phyloP scores from a whole-genome alignment of 1,140 invertebrate genomes.

The Hirudo medicinalis region DNA sequence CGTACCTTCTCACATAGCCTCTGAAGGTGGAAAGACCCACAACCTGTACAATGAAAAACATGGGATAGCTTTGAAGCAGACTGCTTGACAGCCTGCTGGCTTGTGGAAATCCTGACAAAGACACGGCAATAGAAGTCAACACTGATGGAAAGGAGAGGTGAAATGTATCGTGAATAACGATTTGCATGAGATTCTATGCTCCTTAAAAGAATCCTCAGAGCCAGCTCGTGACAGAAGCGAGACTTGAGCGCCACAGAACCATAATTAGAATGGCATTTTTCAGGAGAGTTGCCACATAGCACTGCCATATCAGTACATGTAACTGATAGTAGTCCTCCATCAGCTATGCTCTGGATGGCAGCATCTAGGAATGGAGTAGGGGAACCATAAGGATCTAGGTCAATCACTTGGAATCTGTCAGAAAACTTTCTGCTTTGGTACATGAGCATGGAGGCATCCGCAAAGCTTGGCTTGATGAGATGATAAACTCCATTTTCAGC shows the following conservation, averaged over 20 bases:
- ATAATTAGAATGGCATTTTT: slow-evolving; percentile 88
- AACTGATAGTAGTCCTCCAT: slow-evolving; percentile 58
- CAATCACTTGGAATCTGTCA: slow-evolving; percentile 74
- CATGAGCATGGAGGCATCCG: slow-evolving; percentile 38
- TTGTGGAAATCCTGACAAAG: slow-evolving; percentile 70
- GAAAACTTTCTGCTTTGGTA: slow-evolving; percentile 52
- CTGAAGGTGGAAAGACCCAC: slow-evolving; percentile 62
- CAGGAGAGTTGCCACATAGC: slow-evolving; percentile 81
- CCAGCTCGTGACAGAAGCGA: slow-evolving; percentile 90
- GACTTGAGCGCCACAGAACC: slow-evolving; percentile 72
- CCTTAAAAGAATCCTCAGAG: slow-evolving; percentile 77
- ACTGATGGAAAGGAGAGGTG: slow-evolving; percentile 76
- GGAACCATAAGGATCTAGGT: slow-evolving; percentile 94
- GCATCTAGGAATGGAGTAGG: slow-evolving; percentile 82
- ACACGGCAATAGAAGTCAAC: slow-evolving; percentile 94
- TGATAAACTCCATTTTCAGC: slow-evolving; percentile 60
- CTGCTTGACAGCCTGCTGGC: slow-evolving; percentile 68
- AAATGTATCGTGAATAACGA: slow-evolving; percentile 79
- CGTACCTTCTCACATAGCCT: slow-evolving; percentile 52
- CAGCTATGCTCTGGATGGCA: slow-evolving; percentile 54
- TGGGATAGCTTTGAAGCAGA: slow-evolving; percentile 61
- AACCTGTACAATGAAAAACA: slow-evolving; percentile 75
- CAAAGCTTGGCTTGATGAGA: slow-evolving; percentile 50
- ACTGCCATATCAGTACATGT: slow-evolving; percentile 97
- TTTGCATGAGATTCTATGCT: slow-evolving; percentile 79